Evolutionary conservation across 1,140 invertebrate species (phyloP).

Genomic region (Drosophila insularis): DNA sequence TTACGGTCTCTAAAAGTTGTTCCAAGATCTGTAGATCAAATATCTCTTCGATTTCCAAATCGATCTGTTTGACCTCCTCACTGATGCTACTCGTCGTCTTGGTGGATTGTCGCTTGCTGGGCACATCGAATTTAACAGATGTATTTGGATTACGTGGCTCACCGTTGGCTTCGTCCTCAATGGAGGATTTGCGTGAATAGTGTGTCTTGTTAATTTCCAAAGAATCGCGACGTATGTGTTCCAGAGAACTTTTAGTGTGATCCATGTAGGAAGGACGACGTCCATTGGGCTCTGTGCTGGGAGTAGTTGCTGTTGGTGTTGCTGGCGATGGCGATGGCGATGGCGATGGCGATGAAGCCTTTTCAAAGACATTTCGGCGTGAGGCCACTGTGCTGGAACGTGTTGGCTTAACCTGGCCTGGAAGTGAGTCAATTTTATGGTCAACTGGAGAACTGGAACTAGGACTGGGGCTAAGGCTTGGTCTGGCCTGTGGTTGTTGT

Average conservation of each 20-base stretch:
- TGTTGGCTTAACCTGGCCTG: slow-evolving; percentile 47
- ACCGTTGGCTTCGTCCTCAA: slow-evolving; percentile 52
- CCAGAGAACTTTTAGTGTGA: slow-evolving; percentile 77
- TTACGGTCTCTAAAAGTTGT: slow-evolving; percentile 88
- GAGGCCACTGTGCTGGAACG: slow-evolving; percentile 50
- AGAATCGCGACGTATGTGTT: slow-evolving; percentile 78
- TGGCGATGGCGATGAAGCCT: slow-evolving; percentile 35
- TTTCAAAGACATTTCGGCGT: slow-evolving; percentile 70
- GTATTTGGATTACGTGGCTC: slow-evolving; percentile 71
- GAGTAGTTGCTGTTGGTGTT: background rate
- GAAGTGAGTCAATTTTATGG: slow-evolving; percentile 70
- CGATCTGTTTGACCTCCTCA: slow-evolving; percentile 15
- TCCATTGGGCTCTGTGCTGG: slow-evolving; percentile 17
- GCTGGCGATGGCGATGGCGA: slow-evolving; percentile 33
- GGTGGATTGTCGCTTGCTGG: slow-evolving; percentile 40
- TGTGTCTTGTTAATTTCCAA: slow-evolving; percentile 76
- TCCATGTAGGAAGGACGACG: slow-evolving; percentile 82
- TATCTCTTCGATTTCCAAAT: slow-evolving; percentile 86
- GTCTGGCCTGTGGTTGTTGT: slow-evolving; percentile 25
- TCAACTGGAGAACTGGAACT: slow-evolving; percentile 44
- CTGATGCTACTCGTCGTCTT: slow-evolving; percentile 38
- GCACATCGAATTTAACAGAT: slow-evolving; percentile 86
- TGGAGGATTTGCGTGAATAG: slow-evolving; percentile 68
- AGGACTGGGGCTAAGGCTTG: slow-evolving; percentile 23
- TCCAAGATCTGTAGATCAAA: slow-evolving; percentile 87